Evolutionary conservation across 2,113 vertebrate genomes (phyloP), one percentile per base, ranked within the genome.

Genomic region (Conger conger): DNA sequence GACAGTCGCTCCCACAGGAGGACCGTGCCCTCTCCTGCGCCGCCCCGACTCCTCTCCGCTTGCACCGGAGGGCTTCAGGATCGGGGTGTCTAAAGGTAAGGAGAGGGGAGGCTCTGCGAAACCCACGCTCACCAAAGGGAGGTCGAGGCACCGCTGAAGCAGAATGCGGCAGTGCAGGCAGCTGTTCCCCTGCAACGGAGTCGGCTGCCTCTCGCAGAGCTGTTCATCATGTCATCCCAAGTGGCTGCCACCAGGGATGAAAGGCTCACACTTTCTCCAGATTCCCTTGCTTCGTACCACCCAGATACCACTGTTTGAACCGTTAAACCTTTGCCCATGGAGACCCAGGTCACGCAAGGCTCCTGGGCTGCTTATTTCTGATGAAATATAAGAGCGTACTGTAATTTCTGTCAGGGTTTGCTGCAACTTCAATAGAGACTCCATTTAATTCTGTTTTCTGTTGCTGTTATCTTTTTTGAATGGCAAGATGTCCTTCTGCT

Each of bases 251-350:
- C 80, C 0, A 76, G 81, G 89, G 85, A 89, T 88, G 27, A 90
- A 90, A 42, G 86, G 89, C 91, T 91, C 89, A 93, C 90, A 88
- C 53, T 9, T 68, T 90, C 87, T 89, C 90, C 88, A 86, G 79
- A 88, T 88, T 85, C 91, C 89, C 89, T 88, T 86, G 76, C 88
- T 87, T 33, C 91, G 89, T 92, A 81, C 86, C 91, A 87, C 89
- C 90, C 91, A 38, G 85, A 79, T 84, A 84, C 89, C 86, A 80
- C 77, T 88, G 89, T 87, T n/a, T 92, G 88, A 91, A 87, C 91
- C 87, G 87, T 90, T 91, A 88, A 88, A 83, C 87, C 54, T 18
- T 80, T 76, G 83, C 91, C 90, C 85, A 5, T 76, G 17, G 90
- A 91, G 91, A 84, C 85, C 60, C 86, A 16, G 81, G 86, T 87